Evolutionary conservation across 2,797 vertebrate genomes (phyloP).

Genomic region (Ispidina picta): DNA sequence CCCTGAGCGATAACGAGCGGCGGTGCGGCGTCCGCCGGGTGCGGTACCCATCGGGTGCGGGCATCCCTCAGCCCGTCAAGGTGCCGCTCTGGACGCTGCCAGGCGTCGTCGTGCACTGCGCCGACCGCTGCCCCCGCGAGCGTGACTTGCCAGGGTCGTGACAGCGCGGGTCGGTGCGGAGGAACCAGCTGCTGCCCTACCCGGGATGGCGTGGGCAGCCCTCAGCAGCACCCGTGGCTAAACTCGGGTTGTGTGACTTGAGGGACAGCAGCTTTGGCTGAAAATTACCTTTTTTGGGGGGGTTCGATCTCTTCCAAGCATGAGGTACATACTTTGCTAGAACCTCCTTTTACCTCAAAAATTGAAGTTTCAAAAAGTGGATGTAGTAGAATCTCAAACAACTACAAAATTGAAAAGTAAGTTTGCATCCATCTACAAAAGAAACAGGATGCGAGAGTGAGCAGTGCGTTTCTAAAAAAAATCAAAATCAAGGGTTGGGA

Average conservation of each 20-base stretch:
- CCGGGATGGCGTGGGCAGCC: fast-evolving
- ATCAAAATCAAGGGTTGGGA: neutral
- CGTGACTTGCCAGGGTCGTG: too few relatives aligned
- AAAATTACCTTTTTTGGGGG: neutral
- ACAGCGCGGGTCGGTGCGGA: neutral
- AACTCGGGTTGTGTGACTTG: fast-evolving
- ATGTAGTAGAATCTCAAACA: neutral
- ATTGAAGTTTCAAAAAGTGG: neutral
- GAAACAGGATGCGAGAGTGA: neutral
- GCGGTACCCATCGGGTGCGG: too few relatives aligned
- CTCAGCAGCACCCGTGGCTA: neutral
- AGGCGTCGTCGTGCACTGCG: too few relatives aligned
- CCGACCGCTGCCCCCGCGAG: too few relatives aligned
- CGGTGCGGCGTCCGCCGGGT: too few relatives aligned
- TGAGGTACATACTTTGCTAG: neutral
- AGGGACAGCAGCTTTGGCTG: neutral
- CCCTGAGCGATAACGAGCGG: too few relatives aligned
- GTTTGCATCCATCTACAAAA: neutral
- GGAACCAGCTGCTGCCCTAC: fast-evolving
- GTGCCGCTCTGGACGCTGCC: neutral
- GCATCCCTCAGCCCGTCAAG: too few relatives aligned
- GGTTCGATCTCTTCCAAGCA: neutral
- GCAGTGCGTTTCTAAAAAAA: neutral
- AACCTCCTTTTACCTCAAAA: neutral
- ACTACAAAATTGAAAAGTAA: neutral